Evolutionary conservation across 1,140 invertebrate genomes (phyloP), one percentile per base, ranked within the genome.

Genomic region (Bilobella aurantiaca): DNA sequence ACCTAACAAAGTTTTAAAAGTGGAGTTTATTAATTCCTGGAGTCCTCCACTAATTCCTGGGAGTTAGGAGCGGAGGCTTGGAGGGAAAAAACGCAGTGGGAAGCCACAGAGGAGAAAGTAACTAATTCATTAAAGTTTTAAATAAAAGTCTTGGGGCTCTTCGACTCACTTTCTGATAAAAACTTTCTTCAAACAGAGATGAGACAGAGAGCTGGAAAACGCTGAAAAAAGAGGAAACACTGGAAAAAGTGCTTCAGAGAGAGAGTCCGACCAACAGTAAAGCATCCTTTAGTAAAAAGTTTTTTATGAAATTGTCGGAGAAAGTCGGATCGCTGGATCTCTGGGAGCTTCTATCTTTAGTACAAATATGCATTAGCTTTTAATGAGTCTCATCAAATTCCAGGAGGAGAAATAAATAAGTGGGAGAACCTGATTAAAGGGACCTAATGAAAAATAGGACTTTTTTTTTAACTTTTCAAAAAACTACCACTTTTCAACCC

Each of bases 111-210:
- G 34, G 8, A 42, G 34, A 42, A 18, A 42, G 12, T 53, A 53
- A 53, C 49, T 53, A 53, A 53, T 53, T 53, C 49, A 53, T 53
- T 53, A 53, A 53, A 53, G 49, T 53, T 53, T 53, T 53, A 53
- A 53, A 53, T 53, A 53, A 53, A 53, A 53, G 49, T 53, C 49
- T 53, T 12, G 49, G 25, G 49, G 49, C 49, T 16, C 12, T 53
- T 12, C 5, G 49, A 23, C 5, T 8, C 5, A 53, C 12, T 42
- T n/a, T 42, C 37, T 53, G 49, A 53, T 53, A 53, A 53, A 53
- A 53, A 23, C 23, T 53, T 53, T 53, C 21, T 23, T 53, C 21
- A 42, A 42, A 42, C n/a, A 42, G 8, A n/a, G n/a, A 42, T 42
- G 8, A 8, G 8, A n/a, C 37, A 8, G 8, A 12, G 37, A 42